Evolutionary conservation across 2,888 invertebrate genomes (phyloP), one percentile per base, ranked within the genome.

Genomic region (Rosalia funebris): DNA sequence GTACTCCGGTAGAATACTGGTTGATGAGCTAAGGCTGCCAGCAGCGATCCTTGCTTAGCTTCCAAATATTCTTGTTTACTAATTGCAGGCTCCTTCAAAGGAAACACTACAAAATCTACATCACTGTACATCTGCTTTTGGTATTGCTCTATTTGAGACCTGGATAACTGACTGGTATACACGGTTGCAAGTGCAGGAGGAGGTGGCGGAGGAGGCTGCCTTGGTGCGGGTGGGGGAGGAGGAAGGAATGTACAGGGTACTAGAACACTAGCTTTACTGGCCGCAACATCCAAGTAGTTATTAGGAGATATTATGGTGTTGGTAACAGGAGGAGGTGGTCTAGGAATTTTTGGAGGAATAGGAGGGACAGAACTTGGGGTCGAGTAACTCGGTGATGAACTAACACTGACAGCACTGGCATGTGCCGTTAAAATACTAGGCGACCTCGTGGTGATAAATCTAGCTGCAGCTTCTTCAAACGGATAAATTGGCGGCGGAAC

Each of bases 41-140:
- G 81, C 10, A 91, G 83, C 34, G 91, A 91, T 0, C 92, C 89
- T 74, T 93, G 87, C 78, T 95, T 95, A 50, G 93, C 92, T 75
- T 95, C 95, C 69, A 93, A 86, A 81, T 95, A 95, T 78, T 95
- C 95, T 79, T 95, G 95, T 77, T 93, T 93, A 66, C 94, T 94
- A 42, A 95, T 87, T 0, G 92, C 90, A 7, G 95, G 94, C 81
- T 95, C 95, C 81, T 94, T 94, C 63, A 94, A 81, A 0, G 95
- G 95, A 76, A 94, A 95, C 78, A 95, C 93, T 4, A 95, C 95
- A 75, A 93, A 95, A 81, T 95, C 95, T 1, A 93, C 93, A 75
- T 95, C 95, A 62, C 95, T 95, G 74, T 93, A 93, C 57, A 95
- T 85, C 77, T 95, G 95, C 75, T 93, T 93, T 72, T 93, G 92